These are phyloP conservation scores for Podarcis lilfordi DNA, from an alignment of 2,797 vertebrate genomes.

Conservation along the genomic window DNA sequence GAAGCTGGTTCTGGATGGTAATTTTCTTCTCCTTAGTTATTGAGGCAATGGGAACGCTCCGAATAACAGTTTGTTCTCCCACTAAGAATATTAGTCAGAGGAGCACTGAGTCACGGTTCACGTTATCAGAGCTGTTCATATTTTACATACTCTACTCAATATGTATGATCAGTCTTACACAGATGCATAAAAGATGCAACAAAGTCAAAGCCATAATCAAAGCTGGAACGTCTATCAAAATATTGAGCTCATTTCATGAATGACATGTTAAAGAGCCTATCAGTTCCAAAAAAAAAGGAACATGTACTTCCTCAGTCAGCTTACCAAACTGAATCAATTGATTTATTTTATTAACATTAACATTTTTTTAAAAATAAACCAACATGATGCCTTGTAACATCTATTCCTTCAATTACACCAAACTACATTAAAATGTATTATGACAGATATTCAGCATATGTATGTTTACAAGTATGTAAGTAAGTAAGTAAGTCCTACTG, in stretches of 20 bases:
- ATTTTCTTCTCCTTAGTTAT: slow-evolving; percentile 98
- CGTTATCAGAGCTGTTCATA: not conserved
- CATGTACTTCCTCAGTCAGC: not conserved
- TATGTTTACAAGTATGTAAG: not conserved
- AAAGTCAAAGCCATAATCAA: not conserved
- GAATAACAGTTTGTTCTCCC: slow-evolving; percentile 93
- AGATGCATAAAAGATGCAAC: not conserved
- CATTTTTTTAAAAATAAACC: not conserved
- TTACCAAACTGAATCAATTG: not conserved
- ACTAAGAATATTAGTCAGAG: slow-evolving; percentile 78
- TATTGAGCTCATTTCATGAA: not conserved
- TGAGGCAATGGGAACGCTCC: slow-evolving; percentile 94
- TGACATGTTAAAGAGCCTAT: not conserved
- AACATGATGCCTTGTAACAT: not conserved
- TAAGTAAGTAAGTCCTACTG: not conserved
- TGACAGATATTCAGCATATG: not conserved
- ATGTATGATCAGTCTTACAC: not conserved
- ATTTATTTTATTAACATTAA: not conserved
- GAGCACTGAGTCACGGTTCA: slow-evolving; percentile 27
- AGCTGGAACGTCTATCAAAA: not conserved
- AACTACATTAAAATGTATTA: not conserved
- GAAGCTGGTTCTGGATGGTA: slow-evolving; percentile 94
- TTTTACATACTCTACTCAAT: not conserved
- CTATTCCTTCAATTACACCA: not conserved
- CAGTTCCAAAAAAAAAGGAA: not conserved